Conservation (phyloP, 1,140 invertebrate species). For the Hermetia illucens region DNA sequence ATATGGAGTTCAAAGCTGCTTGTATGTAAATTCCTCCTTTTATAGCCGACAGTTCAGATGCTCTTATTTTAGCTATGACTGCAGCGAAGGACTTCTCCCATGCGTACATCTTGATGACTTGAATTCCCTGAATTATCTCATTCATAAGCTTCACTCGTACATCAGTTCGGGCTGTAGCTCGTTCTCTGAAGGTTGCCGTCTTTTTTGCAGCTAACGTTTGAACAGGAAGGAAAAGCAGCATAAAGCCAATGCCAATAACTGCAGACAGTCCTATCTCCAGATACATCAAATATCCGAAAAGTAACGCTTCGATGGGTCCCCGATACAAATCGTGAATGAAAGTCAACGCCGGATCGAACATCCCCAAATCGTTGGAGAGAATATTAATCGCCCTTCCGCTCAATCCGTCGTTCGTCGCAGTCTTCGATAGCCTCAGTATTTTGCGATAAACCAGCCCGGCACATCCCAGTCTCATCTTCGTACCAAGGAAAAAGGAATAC, state of each 20-base stretch:
- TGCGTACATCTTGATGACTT: conserved; percentile 72
- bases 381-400: conserved; percentile 72
- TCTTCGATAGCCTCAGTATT: conserved; percentile 41
- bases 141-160: conserved; percentile 62
- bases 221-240: conserved; percentile 61
- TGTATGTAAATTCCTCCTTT: not conserved
- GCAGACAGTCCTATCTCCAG: conserved; percentile 46
- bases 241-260: conserved; percentile 54
- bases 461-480: conserved; percentile 56
- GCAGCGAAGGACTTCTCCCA: conserved; percentile 66
- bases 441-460: conserved; percentile 68
- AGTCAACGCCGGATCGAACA: conserved; percentile 44
- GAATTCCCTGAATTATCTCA: conserved; percentile 57
- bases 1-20: not conserved
- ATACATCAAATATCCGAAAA: conserved; percentile 58
- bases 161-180: conserved; percentile 44
- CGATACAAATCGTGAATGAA: conserved; percentile 50
- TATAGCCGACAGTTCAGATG: conserved; percentile 32
- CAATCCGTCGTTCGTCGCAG: conserved; percentile 52
- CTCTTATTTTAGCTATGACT: conserved; percentile 38
- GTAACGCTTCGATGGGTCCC: conserved; percentile 55
- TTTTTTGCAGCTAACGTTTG: conserved; percentile 56
- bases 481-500: conserved; percentile 44
- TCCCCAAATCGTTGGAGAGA: conserved; percentile 61
- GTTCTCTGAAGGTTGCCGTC: conserved; percentile 35